Evolutionary conservation across 2,797 vertebrate genomes (phyloP).

Genomic region (Pyrocephalus nanus): DNA sequence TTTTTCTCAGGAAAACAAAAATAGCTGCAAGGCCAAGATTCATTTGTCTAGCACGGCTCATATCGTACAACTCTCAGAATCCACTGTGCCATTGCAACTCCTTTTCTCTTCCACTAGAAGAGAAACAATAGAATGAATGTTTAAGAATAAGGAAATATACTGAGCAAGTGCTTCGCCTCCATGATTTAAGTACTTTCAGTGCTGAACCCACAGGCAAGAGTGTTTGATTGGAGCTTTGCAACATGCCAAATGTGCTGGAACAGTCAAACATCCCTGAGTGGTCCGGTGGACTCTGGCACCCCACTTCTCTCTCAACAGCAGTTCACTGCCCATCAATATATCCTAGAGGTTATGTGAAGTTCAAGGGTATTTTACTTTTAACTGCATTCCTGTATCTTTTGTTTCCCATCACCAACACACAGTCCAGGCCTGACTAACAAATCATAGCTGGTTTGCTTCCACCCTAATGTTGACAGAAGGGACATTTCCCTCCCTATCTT

Average conservation of each 20-base stretch:
- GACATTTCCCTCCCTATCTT: neutral
- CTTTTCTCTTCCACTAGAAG: neutral
- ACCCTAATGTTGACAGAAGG: neutral
- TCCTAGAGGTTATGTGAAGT: neutral
- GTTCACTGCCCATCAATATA: constrained; percentile 28
- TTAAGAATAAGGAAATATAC: neutral
- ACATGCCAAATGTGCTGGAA: neutral
- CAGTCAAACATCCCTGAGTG: neutral
- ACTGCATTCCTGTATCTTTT: neutral
- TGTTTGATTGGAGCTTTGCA: constrained; percentile 8
- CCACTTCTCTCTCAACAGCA: constrained; percentile 23
- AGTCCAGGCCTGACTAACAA: neutral
- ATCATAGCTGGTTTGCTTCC: neutral
- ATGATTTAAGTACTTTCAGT: neutral
- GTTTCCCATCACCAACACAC: neutral
- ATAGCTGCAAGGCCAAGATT: neutral
- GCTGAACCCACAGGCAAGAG: neutral
- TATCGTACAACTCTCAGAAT: neutral
- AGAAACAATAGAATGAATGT: neutral
- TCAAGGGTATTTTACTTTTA: constrained; percentile 35
- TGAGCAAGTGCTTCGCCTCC: neutral
- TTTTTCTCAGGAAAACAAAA: neutral
- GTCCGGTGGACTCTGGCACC: neutral
- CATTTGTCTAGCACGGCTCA: neutral
- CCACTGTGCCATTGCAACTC: neutral